Evolutionary conservation across 1,140 invertebrate species (phyloP), one percentile per base, ranked within the genome.

Genomic region (Aphis gossypii): DNA sequence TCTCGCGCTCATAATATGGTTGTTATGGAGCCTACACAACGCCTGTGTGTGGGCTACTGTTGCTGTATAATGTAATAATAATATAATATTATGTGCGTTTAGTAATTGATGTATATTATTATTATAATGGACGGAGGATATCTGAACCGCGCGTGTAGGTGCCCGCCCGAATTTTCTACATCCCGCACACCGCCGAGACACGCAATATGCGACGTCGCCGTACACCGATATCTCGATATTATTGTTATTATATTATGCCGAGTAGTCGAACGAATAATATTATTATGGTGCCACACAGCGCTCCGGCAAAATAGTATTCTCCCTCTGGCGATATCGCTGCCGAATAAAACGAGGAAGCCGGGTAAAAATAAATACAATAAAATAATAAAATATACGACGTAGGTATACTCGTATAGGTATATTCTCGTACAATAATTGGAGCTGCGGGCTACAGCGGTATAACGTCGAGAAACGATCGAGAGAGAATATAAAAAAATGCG

Each of bases 101-200:
- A 76, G 60, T 76, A 76, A 76, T 76, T 76, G 60, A 20, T 76
- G 60, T 76, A n/a, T 76, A 76, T 76, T 76, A 76, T 76, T 76
- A 76, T 76, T 76, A n/a, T 76, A 76, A 76, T 76, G 60, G 30
- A 76, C 18, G 60, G 18, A n/a, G 60, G 18, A 76, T 30, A n/a
- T 76, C n/a, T n/a, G 60, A 76, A n/a, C 14, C 4, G 30, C 14
- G 30, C n/a, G 60, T 76, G 60, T 76, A n/a, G 60, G 60, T 14
- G 60, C 60, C 60, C 60, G 60, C 60, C 60, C 60, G 60, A 23
- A 11, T 76, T 76, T 76, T 14, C 60, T 60, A 60, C 25, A 68
- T 3, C 18, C 30, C 60, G 4, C 30, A 5, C 60, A 14, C 30
- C 60, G 30, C 30, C 30, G 9, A 76, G 60, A 76, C 60, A 76